These are phyloP conservation scores for Thaumetopoea pityocampa DNA, from an alignment of 1,140 invertebrate genomes.

Conservation along the genomic window DNA sequence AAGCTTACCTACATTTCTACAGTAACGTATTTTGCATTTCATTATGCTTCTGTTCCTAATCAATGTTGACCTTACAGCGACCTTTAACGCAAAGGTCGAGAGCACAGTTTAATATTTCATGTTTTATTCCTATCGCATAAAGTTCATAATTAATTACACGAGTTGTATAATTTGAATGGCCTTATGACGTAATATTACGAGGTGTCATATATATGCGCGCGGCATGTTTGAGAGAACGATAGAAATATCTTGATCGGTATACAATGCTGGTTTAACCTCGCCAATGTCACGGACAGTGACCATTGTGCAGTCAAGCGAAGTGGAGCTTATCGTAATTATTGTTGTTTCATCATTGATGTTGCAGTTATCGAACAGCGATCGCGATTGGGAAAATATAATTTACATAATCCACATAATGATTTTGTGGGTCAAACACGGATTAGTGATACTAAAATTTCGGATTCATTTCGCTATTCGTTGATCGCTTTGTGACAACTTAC, in stretches of 20 bases:
- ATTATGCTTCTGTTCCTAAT: conserved; percentile 38
- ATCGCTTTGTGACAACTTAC: no score
- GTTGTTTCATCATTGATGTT: conserved; percentile 14
- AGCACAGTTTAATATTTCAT: conserved; percentile 7
- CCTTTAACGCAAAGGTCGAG: conserved; percentile 33
- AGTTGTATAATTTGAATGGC: conserved; percentile 23
- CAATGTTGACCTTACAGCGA: conserved; percentile 37
- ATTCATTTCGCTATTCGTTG: no score
- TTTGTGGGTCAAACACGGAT: not conserved
- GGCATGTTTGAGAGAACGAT: conserved; percentile 14
- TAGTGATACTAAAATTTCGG: no score
- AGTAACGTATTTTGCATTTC: conserved; percentile 20
- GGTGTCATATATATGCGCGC: conserved; percentile 16
- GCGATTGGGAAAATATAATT: not conserved
- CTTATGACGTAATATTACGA: conserved; percentile 49
- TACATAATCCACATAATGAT: conserved; percentile 3
- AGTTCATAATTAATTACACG: conserved; percentile 13
- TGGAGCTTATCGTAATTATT: conserved; percentile 18
- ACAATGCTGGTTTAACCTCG: conserved; percentile 36
- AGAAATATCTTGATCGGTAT: conserved; percentile 19
- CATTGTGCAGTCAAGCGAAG: conserved; percentile 22
- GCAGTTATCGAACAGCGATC: not conserved
- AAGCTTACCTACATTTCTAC: conserved; percentile 1
- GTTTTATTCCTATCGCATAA: conserved; percentile 11
- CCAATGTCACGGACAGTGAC: conserved; percentile 42